Evolutionary conservation across 2,888 invertebrate genomes (phyloP).

Genomic region (Sphinx pinastri): DNA sequence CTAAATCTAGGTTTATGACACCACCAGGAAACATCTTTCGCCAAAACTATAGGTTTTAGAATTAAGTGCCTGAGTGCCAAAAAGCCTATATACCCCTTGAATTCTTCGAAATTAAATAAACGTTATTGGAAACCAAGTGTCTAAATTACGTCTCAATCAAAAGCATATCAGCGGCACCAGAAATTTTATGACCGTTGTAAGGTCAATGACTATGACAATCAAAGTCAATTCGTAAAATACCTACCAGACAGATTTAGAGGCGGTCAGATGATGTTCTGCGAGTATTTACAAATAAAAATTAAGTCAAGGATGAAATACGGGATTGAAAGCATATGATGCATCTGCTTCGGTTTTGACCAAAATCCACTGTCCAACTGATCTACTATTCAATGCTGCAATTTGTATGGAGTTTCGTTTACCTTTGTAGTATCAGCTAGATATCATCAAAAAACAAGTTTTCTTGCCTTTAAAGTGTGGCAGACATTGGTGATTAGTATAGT

Average conservation of each 20-base stretch:
- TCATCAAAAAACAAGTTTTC: too few species aligned
- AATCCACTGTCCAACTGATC: too few species aligned
- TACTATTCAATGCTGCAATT: too few species aligned
- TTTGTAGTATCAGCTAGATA: too few species aligned
- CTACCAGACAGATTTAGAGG: conserved; percentile 43
- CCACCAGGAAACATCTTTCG: too few species aligned
- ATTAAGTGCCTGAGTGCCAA: background rate
- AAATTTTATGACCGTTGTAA: conserved; percentile 29
- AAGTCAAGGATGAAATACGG: conserved; percentile 7
- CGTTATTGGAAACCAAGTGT: conserved; percentile 18
- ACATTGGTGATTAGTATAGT: too few species aligned
- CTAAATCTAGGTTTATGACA: too few species aligned
- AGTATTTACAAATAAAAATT: background rate
- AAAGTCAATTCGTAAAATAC: conserved; percentile 48
- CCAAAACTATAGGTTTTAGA: background rate
- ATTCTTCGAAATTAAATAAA: background rate
- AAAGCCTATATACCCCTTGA: background rate
- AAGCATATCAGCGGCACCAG: background rate
- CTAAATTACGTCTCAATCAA: conserved; percentile 10
- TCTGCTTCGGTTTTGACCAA: too few species aligned
- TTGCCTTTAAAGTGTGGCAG: too few species aligned
- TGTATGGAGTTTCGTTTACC: too few species aligned
- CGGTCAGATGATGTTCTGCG: conserved; percentile 20
- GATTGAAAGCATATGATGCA: background rate
- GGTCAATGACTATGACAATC: conserved; percentile 53